Conservation (phyloP, 2,113 vertebrate species). For the Paradoxurus hermaphroditus region DNA sequence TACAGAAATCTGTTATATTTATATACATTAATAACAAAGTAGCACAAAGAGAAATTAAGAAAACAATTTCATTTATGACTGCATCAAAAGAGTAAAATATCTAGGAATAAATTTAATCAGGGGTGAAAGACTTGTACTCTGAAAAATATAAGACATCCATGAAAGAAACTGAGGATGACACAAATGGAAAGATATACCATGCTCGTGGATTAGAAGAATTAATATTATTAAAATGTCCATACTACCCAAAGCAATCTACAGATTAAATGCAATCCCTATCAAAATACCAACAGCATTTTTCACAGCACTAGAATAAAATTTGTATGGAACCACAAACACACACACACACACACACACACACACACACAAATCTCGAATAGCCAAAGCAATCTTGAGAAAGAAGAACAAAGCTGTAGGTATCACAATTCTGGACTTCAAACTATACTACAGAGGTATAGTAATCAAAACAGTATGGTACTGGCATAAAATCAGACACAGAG, state of each 20-base stretch:
- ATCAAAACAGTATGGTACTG: background rate
- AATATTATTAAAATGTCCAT: background rate
- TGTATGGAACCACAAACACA: background rate
- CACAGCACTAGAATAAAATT: background rate
- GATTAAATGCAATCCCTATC: background rate
- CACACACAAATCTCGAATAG: background rate
- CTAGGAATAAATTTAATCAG: no score
- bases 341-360: no score
- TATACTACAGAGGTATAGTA: background rate
- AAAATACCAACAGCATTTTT: background rate
- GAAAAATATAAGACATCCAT: background rate
- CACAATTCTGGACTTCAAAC: background rate
- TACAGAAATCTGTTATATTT: no score
- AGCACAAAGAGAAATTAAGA: no score
- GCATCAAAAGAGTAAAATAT: no score
- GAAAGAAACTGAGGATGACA: background rate
- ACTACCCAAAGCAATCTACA: background rate
- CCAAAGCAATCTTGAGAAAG: background rate
- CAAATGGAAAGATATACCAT: background rate
- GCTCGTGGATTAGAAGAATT: background rate
- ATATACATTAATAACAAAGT: no score
- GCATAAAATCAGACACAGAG: background rate
- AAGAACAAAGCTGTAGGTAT: background rate
- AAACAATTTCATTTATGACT: no score
- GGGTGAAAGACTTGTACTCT: background rate